phyloP scores from a whole-genome alignment of 2,797 vertebrate genomes.

The Clamator glandarius region DNA sequence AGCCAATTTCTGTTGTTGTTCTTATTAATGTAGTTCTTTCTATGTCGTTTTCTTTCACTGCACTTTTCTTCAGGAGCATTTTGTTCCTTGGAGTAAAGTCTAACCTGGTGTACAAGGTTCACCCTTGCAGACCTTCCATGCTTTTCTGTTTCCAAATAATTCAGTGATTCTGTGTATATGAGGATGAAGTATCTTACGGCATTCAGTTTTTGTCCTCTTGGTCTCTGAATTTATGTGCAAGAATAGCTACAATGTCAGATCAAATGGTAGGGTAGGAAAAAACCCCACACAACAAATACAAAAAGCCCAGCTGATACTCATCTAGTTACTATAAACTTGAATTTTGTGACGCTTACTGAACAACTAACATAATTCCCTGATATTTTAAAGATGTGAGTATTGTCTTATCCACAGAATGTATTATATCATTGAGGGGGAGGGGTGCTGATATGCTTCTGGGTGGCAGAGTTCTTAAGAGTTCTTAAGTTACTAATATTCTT shows the following conservation, averaged over 20 bases:
- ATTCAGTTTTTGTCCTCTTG: neutral
- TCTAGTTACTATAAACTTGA: constrained; percentile 3
- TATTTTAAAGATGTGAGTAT: neutral
- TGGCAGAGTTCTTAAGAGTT: neutral
- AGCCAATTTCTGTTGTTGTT: neutral
- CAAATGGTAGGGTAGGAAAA: neutral
- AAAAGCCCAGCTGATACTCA: neutral
- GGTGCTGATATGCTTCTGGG: neutral
- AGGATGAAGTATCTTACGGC: neutral
- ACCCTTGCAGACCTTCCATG: neutral
- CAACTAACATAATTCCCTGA: neutral
- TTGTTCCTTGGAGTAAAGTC: neutral
- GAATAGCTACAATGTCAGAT: neutral
- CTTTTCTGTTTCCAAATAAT: neutral
- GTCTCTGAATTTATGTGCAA: neutral
- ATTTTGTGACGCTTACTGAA: neutral
- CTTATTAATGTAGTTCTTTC: neutral
- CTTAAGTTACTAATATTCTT: neutral
- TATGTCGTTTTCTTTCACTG: neutral
- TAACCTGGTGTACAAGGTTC: neutral
- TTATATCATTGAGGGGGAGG: neutral
- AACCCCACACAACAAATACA: neutral
- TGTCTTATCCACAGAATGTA: neutral
- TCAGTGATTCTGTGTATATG: neutral
- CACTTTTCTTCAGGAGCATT: neutral